Evolutionary conservation across 1,140 invertebrate species (phyloP), one percentile per base, ranked within the genome.

Genomic region (Eurytemora carolleeae): DNA sequence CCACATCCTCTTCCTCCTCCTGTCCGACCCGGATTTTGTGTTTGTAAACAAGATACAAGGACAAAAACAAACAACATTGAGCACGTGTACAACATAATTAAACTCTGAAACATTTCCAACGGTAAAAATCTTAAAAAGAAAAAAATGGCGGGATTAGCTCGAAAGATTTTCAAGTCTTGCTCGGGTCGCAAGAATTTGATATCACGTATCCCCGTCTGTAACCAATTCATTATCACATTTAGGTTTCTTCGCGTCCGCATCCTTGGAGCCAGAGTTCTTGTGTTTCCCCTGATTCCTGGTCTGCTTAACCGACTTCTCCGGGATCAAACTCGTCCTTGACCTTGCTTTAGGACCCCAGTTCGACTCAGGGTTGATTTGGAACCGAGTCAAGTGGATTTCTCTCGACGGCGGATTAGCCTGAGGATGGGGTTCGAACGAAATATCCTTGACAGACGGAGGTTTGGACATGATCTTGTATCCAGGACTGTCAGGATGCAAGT

Each of bases 351-450:
- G 92, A 23, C 92, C 92, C 91, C 91, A 96, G 71, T 82, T 76
- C 0, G 80, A 78, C 52, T 80, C 74, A 0, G 91, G 91, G 75
- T 95, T 96, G 60, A 77, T 74, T 72, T 92, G 91, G 74, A 85
- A 97, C 15, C 92, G 74, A 0, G 85, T 72, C 20, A 87, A 70
- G 16, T 83, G 80, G 57, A 78, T 75, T 61, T 80, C 74, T n/a
- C 84, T 76, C 19, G 88, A 91, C 21, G 73, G 69, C 0, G 90
- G 88, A 74, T 91, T 87, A 0, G 87, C 86, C 22, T 81, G 74
- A 0, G 78, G 73, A 69, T 88, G 82, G 52, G 76, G 66, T 55
- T 75, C 70, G 70, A 81, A 79, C 19, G 75, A 76, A 60, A 91
- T 79, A 53, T 83, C 78, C 15, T 59, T n/a, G n/a, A n/a, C n/a